Evolutionary conservation across 1,140 invertebrate species (phyloP), one percentile per base, ranked within the genome.

Genomic region (Polyergus mexicanus): DNA sequence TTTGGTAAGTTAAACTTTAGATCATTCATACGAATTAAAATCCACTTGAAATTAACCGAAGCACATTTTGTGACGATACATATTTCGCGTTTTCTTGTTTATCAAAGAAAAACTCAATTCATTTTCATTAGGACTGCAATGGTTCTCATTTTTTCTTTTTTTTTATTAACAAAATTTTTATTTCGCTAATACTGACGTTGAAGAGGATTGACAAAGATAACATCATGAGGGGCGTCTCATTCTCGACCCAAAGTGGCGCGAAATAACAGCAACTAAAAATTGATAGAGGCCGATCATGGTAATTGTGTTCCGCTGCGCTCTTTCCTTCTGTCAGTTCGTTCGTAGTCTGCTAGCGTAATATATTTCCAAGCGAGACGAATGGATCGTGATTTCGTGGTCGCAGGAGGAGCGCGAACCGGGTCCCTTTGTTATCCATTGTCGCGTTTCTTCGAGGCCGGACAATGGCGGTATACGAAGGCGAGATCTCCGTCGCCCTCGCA

Each of bases 351-450:
- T 84, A 86, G 91, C 92, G 88, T 93, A 93, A 93, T 93, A 93
- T 93, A 91, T 89, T 92, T 92, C 85, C 87, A 80, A 51, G 78
- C 88, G 86, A 88, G 85, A 90, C 90, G 89, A 92, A 92, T 91
- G 86, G 88, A 91, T 90, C 91, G 87, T 91, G 91, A 93, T 93
- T 92, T 93, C 86, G 89, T 62, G 62, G 63, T 38, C 41, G 60
- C 65, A 66, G 28, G 25, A 63, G 51, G 47, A 32, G 28, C 35
- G 28, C 35, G 51, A 13, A 87, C 86, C 47, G 47, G 60, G 13
- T 80, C 60, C 72, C 74, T 85, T 89, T 74, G 80, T 92, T 89
- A 71, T 81, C 84, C 77, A 88, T 88, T 88, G 85, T 88, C 86
- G 84, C 86, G 63, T 8, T 76, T 83, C 85, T n/a, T 58, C 81